phyloP scores from a whole-genome alignment of 2,797 vertebrate genomes.

The Garrulus glandarius region DNA sequence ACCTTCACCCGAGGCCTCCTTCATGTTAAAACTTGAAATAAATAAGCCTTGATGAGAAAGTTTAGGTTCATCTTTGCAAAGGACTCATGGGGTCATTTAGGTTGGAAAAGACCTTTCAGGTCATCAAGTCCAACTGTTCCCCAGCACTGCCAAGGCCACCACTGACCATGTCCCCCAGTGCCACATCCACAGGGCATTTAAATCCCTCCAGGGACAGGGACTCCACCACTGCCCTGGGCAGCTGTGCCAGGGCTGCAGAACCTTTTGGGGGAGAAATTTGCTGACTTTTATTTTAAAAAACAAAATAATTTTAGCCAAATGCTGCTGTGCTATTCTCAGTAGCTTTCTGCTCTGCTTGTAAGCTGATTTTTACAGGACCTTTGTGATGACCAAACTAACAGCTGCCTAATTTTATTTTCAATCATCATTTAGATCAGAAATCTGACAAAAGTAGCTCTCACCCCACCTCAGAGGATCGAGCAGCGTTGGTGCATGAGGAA shows the following conservation, averaged over 20 bases:
- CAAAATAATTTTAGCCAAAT: not conserved
- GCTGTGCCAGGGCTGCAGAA: not conserved
- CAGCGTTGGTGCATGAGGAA: conserved; percentile 87
- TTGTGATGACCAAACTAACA: not conserved
- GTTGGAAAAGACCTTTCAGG: not conserved
- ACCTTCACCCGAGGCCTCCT: not conserved
- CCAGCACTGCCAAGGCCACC: not conserved
- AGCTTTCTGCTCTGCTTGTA: not conserved
- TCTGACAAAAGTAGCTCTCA: conserved; percentile 78
- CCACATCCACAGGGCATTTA: not conserved
- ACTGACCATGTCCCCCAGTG: not conserved
- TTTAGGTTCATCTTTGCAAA: not conserved
- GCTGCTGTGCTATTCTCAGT: not conserved
- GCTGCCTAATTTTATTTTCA: conserved; percentile 30
- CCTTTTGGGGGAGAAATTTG: not conserved
- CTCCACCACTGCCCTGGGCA: not conserved
- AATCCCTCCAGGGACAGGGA: not conserved
- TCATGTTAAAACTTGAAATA: not conserved
- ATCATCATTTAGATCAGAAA: conserved; percentile 76
- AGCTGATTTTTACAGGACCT: not conserved
- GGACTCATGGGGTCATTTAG: not conserved
- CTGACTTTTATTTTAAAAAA: not conserved
- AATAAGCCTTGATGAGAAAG: not conserved
- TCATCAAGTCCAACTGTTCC: not conserved
- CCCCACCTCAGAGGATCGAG: conserved; percentile 82